A percentile compares a stretch with the other conserved stretches of the same genome.
Conservation (phyloP, 2,797 vertebrate species). For the Enteromius thamalakanensis region DNA sequence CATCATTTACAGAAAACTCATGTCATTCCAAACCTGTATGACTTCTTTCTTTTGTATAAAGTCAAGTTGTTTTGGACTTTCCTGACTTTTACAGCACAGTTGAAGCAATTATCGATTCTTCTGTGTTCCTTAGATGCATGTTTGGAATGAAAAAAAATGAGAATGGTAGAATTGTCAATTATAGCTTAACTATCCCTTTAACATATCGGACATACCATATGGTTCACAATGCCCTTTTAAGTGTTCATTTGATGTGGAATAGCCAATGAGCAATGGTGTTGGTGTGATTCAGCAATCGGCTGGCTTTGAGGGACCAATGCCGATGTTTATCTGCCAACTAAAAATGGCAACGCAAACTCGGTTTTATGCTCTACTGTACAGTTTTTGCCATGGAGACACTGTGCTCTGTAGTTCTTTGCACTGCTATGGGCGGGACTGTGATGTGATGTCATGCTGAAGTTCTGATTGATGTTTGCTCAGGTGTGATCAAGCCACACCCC, state of each 20-base stretch:
- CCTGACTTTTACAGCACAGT: neutral
- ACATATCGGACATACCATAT: neutral
- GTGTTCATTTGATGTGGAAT: neutral
- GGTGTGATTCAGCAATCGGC: slow-evolving; percentile 40
- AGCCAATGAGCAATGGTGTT: slow-evolving; percentile 48
- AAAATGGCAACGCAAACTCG: slow-evolving; percentile 32
- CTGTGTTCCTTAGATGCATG: neutral
- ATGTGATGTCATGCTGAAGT: slow-evolving; percentile 47
- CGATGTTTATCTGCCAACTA: slow-evolving; percentile 37
- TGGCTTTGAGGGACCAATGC: slow-evolving; percentile 52
- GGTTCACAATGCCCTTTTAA: neutral
- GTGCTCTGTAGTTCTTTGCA: slow-evolving; percentile 43
- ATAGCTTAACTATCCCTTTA: neutral
- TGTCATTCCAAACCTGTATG: neutral
- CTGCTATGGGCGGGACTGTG: slow-evolving; percentile 47
- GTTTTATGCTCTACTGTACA: neutral
- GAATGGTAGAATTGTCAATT: neutral
- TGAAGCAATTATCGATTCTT: neutral
- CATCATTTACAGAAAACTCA: neutral
- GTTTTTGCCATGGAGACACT: slow-evolving; percentile 28
- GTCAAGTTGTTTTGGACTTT: neutral
- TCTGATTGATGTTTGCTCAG: slow-evolving; percentile 41
- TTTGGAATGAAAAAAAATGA: neutral
- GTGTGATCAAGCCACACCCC: slow-evolving; percentile 39
- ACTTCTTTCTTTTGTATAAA: neutral